Evolutionary conservation across 2,888 invertebrate genomes (phyloP).

Genomic region (Drosophila cognata): DNA sequence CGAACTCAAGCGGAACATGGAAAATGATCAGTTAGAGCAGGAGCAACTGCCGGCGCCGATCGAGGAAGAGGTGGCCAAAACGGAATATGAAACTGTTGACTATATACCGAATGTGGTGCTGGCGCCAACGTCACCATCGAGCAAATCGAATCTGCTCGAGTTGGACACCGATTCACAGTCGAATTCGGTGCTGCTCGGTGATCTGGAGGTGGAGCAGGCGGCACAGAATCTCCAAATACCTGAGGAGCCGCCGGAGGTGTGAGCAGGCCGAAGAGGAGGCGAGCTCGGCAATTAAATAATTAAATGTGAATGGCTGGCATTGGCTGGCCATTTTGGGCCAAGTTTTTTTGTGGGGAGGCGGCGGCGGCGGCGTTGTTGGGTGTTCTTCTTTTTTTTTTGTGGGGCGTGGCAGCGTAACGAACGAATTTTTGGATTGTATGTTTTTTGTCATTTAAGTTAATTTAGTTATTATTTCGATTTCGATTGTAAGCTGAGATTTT

Average conservation of each 20-base stretch:
- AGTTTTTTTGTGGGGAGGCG: conserved; percentile 5
- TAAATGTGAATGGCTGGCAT: conserved; percentile 44
- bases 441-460: conserved; percentile 63
- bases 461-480: conserved; percentile 64
- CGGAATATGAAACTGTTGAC: conserved; percentile 83
- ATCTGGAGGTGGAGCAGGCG: conserved; percentile 73
- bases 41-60: conserved; percentile 25
- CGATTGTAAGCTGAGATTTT: conserved; percentile 54
- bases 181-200: conserved; percentile 73
- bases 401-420: conserved; percentile 54
- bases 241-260: conserved; percentile 85
- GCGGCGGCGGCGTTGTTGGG: conserved; percentile 10
- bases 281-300: conserved; percentile 45
- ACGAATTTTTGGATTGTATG: conserved; percentile 55
- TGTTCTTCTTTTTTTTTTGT: conserved; percentile 6
- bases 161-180: conserved; percentile 82
- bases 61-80: conserved; percentile 73
- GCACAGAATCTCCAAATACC: conserved; percentile 83
- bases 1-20: not conserved
- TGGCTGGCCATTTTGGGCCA: conserved; percentile 26
- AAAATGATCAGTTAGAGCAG: conserved; percentile 25
- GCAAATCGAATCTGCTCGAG: conserved; percentile 71
- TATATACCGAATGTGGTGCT: conserved; percentile 78
- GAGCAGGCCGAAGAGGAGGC: conserved; percentile 42
- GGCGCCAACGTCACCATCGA: conserved; percentile 59